Conservation (phyloP, 2,113 vertebrate species). For the Percina caprodes region DNA sequence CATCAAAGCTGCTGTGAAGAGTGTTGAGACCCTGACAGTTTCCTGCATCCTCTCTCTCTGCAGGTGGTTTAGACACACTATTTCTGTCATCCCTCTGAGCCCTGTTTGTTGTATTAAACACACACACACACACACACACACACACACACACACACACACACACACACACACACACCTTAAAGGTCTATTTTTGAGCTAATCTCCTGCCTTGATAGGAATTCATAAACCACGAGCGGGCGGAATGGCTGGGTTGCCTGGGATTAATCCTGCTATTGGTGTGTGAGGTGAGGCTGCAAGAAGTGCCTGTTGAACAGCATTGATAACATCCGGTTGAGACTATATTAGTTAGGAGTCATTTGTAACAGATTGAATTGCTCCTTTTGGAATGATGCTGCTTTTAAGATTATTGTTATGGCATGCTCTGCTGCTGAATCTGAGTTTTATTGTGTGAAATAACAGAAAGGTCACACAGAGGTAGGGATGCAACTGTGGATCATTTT, state of each 20-base stretch:
- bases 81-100: conserved; percentile 30
- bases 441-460: conserved; percentile 28
- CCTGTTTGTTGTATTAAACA: conserved; percentile 24
- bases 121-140: no score
- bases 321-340: conserved; percentile 53
- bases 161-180: conserved; percentile 18
- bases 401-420: conserved; percentile 22
- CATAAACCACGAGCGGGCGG: conserved; percentile 39
- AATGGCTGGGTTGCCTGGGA: conserved; percentile 42
- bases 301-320: conserved; percentile 37
- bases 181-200: conserved; percentile 59
- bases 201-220: conserved; percentile 57
- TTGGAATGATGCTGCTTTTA: conserved; percentile 30
- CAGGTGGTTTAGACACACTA: conserved; percentile 44
- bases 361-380: conserved; percentile 39
- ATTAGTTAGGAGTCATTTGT: conserved; percentile 52
- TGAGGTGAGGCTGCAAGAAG: conserved; percentile 28
- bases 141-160: conserved; percentile 1
- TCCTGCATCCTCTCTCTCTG: conserved; percentile 45
- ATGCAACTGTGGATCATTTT: neutral
- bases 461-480: conserved; percentile 36
- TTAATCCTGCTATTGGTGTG: conserved; percentile 65
- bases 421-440: conserved; percentile 12
- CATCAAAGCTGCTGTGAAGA: conserved; percentile 47
- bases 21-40: conserved; percentile 39